Base-by-base conservation (phyloP, 2,888 invertebrate species). In the Hyposoter dolosus region DNA sequence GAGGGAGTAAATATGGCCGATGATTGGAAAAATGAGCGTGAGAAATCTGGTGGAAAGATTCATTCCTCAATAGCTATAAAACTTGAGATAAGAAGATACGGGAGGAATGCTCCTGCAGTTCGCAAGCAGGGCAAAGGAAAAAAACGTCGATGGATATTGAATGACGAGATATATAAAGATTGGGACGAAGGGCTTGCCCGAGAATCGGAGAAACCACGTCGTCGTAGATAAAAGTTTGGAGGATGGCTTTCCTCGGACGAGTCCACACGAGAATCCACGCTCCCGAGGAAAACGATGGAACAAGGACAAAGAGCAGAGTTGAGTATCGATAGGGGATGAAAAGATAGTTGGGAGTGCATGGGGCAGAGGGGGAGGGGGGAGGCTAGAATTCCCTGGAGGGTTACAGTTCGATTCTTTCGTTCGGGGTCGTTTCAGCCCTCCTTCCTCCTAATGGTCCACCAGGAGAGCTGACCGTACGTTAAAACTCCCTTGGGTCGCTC, bases 401-500 rank as follows among this genome's bases (percentile, higher is more conserved):
- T 63, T 82, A 60, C 82, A 66, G 78, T 82, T 63, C 56, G 71
- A 72, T 72, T 84, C 80, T 82, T 76, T 71, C 82, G 78, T 83
- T 84, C 69, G 63, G 84, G 80, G 56, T 79, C 75, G 83, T 79
- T 84, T 82, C 76, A 80, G 85, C 77, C 79, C 4, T 85, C 74
- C 56, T 76, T 78, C 74, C 63, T 82, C 85, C 88, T 88, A 90
- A 90, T 88, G 88, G 88, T 69, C 82, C 88, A 87, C 89, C 74
- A 87, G 90, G 88, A 90, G 81, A 85, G 91, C 92, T 93, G 93
- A 93, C 93, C 93, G 91, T 93, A 93, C 91, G 92, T 93, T 93
- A 92, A 93, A 93, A 92, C 91, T 92, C 92, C 89, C 92, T 80
- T 35, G 91, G 89, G 88, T 88, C 89, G 87, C 88, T 87, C 88